phyloP scores from a whole-genome alignment of 2,113 vertebrate genomes.

The Porphyrio hochstetteri region DNA sequence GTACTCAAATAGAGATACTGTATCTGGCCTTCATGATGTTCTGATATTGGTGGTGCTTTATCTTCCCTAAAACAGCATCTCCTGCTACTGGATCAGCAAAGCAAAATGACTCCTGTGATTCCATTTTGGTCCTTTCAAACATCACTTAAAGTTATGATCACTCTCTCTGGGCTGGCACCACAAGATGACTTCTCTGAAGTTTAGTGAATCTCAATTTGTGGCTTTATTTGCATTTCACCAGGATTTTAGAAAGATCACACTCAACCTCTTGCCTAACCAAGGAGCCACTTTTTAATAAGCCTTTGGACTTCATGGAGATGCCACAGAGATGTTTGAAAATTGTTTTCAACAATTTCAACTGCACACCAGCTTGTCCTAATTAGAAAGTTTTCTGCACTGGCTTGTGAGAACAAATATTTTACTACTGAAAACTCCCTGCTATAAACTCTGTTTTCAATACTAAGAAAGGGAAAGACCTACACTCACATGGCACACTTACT shows the following conservation, averaged over 20 bases:
- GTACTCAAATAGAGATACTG: slow-evolving; percentile 63
- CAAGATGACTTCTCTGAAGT: neutral
- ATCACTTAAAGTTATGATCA: slow-evolving; percentile 4
- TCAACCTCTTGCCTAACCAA: neutral
- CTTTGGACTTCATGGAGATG: neutral
- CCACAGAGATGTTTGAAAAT: neutral
- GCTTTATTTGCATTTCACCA: neutral
- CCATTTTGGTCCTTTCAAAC: slow-evolving; percentile 36
- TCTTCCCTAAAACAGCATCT: slow-evolving; percentile 46
- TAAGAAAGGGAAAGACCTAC: neutral
- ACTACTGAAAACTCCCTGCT: fast-evolving
- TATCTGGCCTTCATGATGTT: slow-evolving; percentile 55
- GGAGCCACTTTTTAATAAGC: neutral
- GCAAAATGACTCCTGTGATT: slow-evolving; percentile 31
- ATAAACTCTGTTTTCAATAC: neutral
- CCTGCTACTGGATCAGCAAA: slow-evolving; percentile 40
- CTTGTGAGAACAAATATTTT: neutral
- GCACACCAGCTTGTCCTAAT: neutral
- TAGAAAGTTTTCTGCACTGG: neutral
- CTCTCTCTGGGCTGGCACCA: neutral
- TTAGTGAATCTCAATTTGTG: neutral
- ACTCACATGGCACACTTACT: neutral
- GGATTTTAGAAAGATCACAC: neutral
- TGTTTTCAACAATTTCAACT: neutral
- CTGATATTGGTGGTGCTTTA: slow-evolving; percentile 32